phyloP scores from a whole-genome alignment of 2,113 vertebrate genomes.

The Pachycephala philippinensis region DNA sequence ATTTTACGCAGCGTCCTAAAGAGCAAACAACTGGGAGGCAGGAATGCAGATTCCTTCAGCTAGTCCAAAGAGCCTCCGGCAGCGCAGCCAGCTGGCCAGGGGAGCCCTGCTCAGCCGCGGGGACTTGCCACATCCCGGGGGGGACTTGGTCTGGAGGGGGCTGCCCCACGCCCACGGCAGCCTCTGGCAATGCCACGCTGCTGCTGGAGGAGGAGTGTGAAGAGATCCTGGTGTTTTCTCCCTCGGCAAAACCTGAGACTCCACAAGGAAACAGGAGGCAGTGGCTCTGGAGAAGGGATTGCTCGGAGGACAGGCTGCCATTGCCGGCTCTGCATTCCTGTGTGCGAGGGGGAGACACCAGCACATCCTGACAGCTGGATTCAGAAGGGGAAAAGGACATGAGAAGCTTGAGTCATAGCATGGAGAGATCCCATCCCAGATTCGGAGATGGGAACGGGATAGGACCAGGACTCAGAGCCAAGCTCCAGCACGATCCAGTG shows the following conservation, averaged over 20 bases:
- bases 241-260: not conserved
- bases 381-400: constrained; percentile 56
- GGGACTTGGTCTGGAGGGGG: not conserved
- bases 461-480: not conserved
- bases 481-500: not conserved
- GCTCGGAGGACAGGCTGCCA: not conserved
- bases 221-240: not conserved
- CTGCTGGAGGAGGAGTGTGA: not conserved
- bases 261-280: not conserved
- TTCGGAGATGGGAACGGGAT: not conserved
- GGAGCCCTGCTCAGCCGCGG: constrained; percentile 35
- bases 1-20: constrained; percentile 75
- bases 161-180: not conserved
- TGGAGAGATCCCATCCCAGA: constrained; percentile 32
- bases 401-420: constrained; percentile 57
- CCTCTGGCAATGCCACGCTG: not conserved
- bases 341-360: constrained; percentile 41
- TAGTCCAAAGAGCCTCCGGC: constrained; percentile 62
- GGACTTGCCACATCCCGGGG: constrained; percentile 45
- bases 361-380: constrained; percentile 52
- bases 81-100: constrained; percentile 52
- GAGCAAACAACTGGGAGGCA: constrained; percentile 75
- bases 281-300: constrained; percentile 42
- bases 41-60: constrained; percentile 66
- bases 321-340: not conserved